phyloP scores from a whole-genome alignment of 1,140 invertebrate species.

The Triops longicaudatus region DNA sequence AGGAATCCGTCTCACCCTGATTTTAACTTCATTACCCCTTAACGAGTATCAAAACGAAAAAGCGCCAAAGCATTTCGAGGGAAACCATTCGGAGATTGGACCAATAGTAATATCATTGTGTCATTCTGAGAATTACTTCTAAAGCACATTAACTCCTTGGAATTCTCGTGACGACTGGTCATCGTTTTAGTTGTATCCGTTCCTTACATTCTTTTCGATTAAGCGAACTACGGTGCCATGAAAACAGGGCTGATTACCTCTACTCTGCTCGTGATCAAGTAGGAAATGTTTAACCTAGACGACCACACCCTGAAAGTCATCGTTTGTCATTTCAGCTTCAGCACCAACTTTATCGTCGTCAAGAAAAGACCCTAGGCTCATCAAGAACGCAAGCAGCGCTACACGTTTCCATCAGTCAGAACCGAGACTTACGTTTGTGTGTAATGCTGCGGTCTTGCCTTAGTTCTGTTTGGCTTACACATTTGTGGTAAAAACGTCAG shows the following conservation, averaged over 20 bases:
- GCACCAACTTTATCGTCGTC: not conserved
- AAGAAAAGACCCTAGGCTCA: not conserved
- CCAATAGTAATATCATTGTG: too few species aligned
- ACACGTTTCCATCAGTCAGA: not conserved
- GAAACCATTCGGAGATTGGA: too few species aligned
- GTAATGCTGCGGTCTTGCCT: not conserved
- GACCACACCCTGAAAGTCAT: slow-evolving; percentile 2
- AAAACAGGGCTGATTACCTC: not conserved
- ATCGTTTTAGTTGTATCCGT: too few species aligned
- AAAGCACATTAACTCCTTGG: too few species aligned
- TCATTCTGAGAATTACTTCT: too few species aligned
- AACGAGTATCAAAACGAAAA: not conserved
- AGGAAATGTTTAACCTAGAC: not conserved
- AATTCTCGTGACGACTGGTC: too few species aligned
- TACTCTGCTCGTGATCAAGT: not conserved
- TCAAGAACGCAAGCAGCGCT: not conserved
- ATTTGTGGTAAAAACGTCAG: not conserved
- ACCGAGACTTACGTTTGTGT: not conserved
- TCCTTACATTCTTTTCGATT: too few species aligned
- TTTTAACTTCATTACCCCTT: not conserved
- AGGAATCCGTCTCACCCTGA: not conserved
- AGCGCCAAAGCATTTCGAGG: not conserved
- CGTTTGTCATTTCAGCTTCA: not conserved
- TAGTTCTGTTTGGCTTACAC: not conserved
- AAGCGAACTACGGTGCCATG: not conserved